phyloP scores from a whole-genome alignment of 2,113 vertebrate species.

The Phaethon lepturus region DNA sequence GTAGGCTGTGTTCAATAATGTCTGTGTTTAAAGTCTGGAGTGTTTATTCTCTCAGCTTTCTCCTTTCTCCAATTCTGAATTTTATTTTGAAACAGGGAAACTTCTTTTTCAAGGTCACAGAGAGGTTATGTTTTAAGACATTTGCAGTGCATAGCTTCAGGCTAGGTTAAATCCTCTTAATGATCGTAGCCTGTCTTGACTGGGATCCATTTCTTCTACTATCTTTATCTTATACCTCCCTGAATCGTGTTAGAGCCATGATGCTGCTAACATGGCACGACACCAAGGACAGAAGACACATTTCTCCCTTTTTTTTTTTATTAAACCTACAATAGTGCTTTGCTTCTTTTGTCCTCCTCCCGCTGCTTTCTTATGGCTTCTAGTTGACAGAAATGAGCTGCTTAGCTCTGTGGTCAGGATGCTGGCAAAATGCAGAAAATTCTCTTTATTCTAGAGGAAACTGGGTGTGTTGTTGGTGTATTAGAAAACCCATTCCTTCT shows the following conservation, averaged over 20 bases:
- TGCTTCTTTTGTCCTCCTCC: background rate
- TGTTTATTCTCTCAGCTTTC: background rate
- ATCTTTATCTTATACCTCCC: background rate
- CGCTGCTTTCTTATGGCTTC: background rate
- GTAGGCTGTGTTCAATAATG: background rate
- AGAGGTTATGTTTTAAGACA: background rate
- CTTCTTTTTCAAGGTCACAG: background rate
- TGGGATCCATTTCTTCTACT: background rate
- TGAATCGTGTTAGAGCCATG: background rate
- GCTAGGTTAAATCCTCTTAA: slow-evolving; percentile 12
- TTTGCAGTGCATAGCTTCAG: background rate
- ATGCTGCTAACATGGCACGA: background rate
- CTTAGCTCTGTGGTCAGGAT: background rate
- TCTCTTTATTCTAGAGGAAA: background rate
- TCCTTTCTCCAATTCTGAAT: background rate
- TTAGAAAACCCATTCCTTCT: background rate
- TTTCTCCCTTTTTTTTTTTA: background rate
- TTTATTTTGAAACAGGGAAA: background rate
- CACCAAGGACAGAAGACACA: background rate
- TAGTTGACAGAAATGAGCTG: background rate
- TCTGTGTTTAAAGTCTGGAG: background rate
- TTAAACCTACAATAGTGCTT: background rate
- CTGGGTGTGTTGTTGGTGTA: accelerated
- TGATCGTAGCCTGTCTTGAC: background rate
- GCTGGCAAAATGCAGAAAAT: background rate